A percentile compares a stretch with the other conserved stretches of the same genome.
phyloP scores from a whole-genome alignment of 2,888 invertebrate species.

The Xanthostigma xanthostigma region DNA sequence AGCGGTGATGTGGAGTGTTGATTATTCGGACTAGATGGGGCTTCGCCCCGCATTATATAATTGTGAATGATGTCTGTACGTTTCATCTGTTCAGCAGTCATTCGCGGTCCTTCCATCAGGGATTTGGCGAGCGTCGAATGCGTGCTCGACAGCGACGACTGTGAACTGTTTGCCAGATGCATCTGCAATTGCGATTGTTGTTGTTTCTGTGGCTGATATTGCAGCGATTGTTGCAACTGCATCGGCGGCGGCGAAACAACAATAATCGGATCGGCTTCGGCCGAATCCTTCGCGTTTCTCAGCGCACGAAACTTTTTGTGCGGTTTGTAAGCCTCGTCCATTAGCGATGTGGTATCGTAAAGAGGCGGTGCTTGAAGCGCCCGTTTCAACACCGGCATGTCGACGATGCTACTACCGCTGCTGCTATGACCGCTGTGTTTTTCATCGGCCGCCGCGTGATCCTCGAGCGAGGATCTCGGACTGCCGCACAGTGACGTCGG shows the following conservation, averaged over 20 bases:
- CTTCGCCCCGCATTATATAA: conserved; percentile 71
- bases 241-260: conserved; percentile 13
- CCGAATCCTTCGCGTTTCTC: conserved; percentile 56
- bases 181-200: conserved; percentile 18
- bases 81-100: conserved; percentile 86
- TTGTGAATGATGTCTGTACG: conserved; percentile 85
- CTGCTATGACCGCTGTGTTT: conserved; percentile 5
- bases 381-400: conserved; percentile 87
- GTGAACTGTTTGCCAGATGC: conserved; percentile 23
- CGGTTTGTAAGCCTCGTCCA: conserved; percentile 91
- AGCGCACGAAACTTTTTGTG: conserved; percentile 89
- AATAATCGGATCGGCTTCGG: conserved; percentile 58
- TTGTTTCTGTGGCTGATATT: conserved; percentile 17
- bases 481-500: conserved; percentile 72
- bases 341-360: conserved; percentile 76
- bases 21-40: conserved; percentile 23
- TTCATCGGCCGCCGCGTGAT: conserved; percentile 43
- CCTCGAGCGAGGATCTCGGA: conserved; percentile 71
- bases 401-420: conserved; percentile 39
- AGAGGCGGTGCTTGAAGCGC: conserved; percentile 85
- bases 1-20: conserved; percentile 28
- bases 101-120: conserved; percentile 82
- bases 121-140: conserved; percentile 83
- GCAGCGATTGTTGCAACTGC: conserved; percentile 1
- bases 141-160: conserved; percentile 62